Conservation (phyloP, 1,140 invertebrate species). For the Heliothis subflexa region DNA sequence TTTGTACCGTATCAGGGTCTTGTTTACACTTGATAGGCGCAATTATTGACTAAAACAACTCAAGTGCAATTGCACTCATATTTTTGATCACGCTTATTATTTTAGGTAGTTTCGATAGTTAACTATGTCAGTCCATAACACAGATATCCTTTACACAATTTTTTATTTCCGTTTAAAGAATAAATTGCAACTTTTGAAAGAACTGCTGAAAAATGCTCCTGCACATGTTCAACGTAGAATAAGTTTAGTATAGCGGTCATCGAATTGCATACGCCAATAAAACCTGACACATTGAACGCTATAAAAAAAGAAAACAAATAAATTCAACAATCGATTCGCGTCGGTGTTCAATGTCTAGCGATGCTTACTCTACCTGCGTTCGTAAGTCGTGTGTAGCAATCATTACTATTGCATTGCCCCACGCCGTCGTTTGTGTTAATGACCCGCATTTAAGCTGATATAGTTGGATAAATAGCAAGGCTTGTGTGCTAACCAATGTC, state of each 20-base stretch:
- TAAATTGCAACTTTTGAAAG: too few relatives aligned
- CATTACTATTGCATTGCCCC: conserved; percentile 42
- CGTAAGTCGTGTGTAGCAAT: conserved; percentile 34
- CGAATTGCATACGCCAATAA: conserved; percentile 7
- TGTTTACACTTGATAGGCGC: not conserved
- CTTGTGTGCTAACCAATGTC: conserved; percentile 44
- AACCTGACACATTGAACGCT: conserved; percentile 6
- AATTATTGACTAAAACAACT: not conserved
- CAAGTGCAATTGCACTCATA: conserved; percentile 13
- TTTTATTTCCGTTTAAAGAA: not conserved
- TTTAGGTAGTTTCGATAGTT: not conserved
- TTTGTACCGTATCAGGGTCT: too few relatives aligned
- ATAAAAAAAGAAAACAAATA: conserved; percentile 31
- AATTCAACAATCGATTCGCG: conserved; percentile 30
- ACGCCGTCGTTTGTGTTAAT: conserved; percentile 54
- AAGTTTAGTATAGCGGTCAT: not conserved
- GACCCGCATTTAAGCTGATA: conserved; percentile 54
- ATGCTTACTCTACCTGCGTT: conserved; percentile 18
- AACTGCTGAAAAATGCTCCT: too few relatives aligned
- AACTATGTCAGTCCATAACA: conserved; percentile 9
- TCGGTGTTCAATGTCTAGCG: conserved; percentile 37
- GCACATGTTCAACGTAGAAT: not conserved
- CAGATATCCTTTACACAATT: conserved; percentile 5
- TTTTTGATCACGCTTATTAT: not conserved
- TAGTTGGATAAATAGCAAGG: conserved; percentile 51